These are phyloP conservation scores for Melitaea cinxia DNA, from an alignment of 1,140 invertebrate species.

Conservation along the genomic window DNA sequence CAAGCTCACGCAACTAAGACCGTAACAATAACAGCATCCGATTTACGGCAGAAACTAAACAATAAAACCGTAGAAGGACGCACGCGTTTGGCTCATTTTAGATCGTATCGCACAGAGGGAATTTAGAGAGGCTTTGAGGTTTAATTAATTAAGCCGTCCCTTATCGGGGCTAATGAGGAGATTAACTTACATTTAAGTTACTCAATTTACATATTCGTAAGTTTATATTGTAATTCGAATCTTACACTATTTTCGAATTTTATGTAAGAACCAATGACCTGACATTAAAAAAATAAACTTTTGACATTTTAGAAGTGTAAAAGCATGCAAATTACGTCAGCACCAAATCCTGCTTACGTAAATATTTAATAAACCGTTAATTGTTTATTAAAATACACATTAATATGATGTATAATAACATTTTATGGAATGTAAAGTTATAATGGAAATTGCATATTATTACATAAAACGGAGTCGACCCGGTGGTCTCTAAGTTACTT, in stretches of 20 bases:
- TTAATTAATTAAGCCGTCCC: slow-evolving; percentile 6
- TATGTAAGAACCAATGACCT: background rate
- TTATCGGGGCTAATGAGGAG: background rate
- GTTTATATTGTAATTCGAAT: background rate
- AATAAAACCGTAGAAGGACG: slow-evolving; percentile 25
- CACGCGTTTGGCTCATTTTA: slow-evolving; percentile 1
- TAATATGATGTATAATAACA: background rate
- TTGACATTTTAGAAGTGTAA: too few species aligned
- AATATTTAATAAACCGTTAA: background rate
- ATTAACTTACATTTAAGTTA: background rate
- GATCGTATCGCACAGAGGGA: slow-evolving; percentile 13
- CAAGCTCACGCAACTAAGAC: slow-evolving; percentile 45
- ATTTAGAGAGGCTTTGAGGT: slow-evolving; percentile 4
- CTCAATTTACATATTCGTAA: slow-evolving; percentile 1
- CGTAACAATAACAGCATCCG: slow-evolving; percentile 42
- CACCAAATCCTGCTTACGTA: background rate
- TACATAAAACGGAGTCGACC: slow-evolving; percentile 13
- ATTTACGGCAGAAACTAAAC: slow-evolving; percentile 35
- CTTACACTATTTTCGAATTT: background rate
- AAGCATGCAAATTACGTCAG: too few species aligned
- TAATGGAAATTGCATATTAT: slow-evolving; percentile 9
- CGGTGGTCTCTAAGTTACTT: slow-evolving; percentile 42
- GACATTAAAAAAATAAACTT: background rate
- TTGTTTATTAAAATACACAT: background rate
- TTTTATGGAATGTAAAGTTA: background rate